Evolutionary conservation across 2,113 vertebrate species (phyloP).

Genomic region (Cyphomyrus discorhynchus): DNA sequence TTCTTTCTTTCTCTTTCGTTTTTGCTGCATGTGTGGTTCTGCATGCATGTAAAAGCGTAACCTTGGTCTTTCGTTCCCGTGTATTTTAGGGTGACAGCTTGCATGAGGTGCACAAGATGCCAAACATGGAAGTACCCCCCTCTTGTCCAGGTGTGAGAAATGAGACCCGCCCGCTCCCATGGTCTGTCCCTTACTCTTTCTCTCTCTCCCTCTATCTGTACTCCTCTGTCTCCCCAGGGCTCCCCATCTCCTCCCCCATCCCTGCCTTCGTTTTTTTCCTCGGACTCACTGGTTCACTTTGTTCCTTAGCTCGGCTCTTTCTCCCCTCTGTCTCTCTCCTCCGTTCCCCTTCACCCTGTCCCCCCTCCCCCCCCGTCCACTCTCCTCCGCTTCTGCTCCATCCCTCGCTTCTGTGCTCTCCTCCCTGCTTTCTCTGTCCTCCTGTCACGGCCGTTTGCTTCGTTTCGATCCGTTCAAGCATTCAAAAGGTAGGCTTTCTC

Average conservation of each 20-base stretch:
- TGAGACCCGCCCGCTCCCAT: background rate
- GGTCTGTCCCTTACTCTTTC: background rate
- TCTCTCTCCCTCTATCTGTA: background rate
- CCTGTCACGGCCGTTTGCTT: background rate
- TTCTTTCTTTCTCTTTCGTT: background rate
- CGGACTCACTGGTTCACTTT: background rate
- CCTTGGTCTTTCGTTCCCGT: background rate
- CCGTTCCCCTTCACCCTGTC: background rate
- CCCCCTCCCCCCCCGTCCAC: background rate
- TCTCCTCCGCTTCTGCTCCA: background rate
- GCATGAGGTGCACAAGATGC: constrained; percentile 55
- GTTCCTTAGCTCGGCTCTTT: background rate
- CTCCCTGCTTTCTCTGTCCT: background rate
- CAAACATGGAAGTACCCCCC: constrained; percentile 47
- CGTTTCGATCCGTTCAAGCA: background rate
- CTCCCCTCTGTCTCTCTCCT: background rate
- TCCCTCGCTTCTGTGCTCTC: background rate
- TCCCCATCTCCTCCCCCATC: background rate
- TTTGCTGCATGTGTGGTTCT: background rate
- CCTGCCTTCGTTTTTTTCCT: background rate
- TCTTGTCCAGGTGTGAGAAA: constrained; percentile 51
- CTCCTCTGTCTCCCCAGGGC: background rate
- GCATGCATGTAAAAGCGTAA: background rate
- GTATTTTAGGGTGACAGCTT: constrained; percentile 40
- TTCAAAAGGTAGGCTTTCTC: background rate